A percentile compares a stretch with the other conserved stretches of the same genome.
Conservation (phyloP, 2,113 vertebrate species). For the Alligator sinensis region DNA sequence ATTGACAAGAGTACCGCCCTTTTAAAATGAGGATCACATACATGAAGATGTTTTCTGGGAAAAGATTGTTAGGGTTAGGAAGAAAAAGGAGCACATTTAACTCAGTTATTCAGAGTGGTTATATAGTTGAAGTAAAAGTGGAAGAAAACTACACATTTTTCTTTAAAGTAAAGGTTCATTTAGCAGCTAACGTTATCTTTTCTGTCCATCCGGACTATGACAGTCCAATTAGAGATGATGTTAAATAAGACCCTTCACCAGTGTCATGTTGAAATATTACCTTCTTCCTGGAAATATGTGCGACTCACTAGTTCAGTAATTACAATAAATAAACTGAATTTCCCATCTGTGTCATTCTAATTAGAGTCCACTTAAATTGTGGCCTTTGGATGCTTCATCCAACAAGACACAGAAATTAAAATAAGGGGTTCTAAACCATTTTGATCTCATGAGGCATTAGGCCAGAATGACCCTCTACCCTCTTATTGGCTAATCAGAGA, state of each 20-base stretch:
- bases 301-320: constrained; percentile 56
- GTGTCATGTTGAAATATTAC: constrained; percentile 37
- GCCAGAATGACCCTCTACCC: neutral
- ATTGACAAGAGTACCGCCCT: neutral
- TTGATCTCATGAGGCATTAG: neutral
- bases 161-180: neutral
- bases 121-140: neutral
- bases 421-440: neutral
- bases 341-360: constrained; percentile 43
- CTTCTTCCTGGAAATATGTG: constrained; percentile 30
- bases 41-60: neutral
- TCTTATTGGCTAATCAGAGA: neutral
- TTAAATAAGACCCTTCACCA: constrained; percentile 44
- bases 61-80: neutral
- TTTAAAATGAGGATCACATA: neutral
- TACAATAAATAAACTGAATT: constrained; percentile 47
- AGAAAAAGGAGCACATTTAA: neutral
- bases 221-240: neutral
- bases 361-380: constrained; percentile 8
- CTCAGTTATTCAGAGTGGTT: neutral
- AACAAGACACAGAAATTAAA: neutral
- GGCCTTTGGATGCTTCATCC: neutral
- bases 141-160: neutral
- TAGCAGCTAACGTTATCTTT: neutral
- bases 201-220: constrained; percentile 19